phyloP scores from a whole-genome alignment of 2,888 invertebrate species.

The Lydus trimaculatus region DNA sequence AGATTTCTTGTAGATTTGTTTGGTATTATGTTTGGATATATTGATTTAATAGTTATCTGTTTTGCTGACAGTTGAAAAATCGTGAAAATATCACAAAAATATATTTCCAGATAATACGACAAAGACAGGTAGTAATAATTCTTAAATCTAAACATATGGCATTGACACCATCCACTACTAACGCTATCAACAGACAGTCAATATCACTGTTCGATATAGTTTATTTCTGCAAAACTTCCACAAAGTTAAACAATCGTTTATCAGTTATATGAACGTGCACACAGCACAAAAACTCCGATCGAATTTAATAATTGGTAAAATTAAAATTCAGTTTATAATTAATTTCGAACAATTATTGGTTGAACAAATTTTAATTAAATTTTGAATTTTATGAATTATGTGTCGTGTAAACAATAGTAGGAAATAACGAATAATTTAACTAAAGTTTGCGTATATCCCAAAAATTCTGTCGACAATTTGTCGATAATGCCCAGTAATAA shows the following conservation, averaged over 20 bases:
- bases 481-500: not conserved
- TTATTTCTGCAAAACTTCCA: not conserved
- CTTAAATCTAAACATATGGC: not conserved
- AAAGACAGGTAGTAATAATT: not conserved
- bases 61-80: not conserved
- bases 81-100: not conserved
- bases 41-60: not conserved
- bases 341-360: not conserved
- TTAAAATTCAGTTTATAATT: not conserved
- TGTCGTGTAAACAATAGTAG: not conserved
- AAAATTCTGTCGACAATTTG: no score
- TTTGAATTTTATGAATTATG: not conserved
- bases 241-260: not conserved
- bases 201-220: not conserved
- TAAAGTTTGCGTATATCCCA: not conserved
- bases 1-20: not conserved
- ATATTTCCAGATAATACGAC: not conserved
- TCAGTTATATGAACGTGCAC: not conserved
- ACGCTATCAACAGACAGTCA: not conserved
- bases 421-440: not conserved
- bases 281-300: not conserved
- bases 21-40: not conserved
- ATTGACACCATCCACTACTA: not conserved
- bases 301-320: not conserved
- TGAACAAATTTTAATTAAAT: conserved; percentile 1